phyloP scores from a whole-genome alignment of 2,797 vertebrate species.

The Rhabdophis nuchalis region DNA sequence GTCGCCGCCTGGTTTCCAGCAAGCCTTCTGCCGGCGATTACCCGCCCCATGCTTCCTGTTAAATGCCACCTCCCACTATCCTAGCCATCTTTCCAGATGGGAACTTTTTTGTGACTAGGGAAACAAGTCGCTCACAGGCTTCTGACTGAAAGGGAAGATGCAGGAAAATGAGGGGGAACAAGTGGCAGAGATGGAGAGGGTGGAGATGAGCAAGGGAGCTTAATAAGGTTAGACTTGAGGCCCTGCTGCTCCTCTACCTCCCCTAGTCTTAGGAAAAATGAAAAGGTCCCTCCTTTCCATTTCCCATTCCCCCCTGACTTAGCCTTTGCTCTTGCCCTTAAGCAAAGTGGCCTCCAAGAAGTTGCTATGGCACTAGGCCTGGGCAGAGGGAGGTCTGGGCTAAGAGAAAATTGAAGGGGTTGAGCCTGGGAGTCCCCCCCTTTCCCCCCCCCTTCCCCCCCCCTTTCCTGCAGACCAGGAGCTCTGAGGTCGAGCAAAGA shows the following conservation, averaged over 20 bases:
- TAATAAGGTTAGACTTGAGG: background rate
- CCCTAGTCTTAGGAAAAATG: background rate
- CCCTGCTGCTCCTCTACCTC: background rate
- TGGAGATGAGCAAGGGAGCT: background rate
- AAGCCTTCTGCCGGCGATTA: background rate
- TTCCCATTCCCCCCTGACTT: background rate
- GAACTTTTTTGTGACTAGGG: background rate
- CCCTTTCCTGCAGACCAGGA: background rate
- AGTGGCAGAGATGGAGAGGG: conserved; percentile 31
- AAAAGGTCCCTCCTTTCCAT: background rate
- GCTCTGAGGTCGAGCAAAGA: background rate
- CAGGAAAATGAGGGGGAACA: conserved; percentile 23
- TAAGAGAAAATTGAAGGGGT: background rate
- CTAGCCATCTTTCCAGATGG: conserved; percentile 18
- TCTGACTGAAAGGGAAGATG: conserved; percentile 21
- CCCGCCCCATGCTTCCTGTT: background rate
- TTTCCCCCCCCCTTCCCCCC: background rate
- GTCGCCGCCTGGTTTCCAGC: background rate
- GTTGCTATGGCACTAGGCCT: background rate
- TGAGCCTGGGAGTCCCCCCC: background rate
- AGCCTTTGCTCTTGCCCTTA: background rate
- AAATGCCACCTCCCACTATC: conserved; percentile 30
- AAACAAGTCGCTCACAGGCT: background rate
- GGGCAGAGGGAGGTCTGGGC: background rate
- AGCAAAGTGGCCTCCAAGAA: background rate